Conservation (phyloP, 2,113 vertebrate species). For the Bubalus kerabau region DNA sequence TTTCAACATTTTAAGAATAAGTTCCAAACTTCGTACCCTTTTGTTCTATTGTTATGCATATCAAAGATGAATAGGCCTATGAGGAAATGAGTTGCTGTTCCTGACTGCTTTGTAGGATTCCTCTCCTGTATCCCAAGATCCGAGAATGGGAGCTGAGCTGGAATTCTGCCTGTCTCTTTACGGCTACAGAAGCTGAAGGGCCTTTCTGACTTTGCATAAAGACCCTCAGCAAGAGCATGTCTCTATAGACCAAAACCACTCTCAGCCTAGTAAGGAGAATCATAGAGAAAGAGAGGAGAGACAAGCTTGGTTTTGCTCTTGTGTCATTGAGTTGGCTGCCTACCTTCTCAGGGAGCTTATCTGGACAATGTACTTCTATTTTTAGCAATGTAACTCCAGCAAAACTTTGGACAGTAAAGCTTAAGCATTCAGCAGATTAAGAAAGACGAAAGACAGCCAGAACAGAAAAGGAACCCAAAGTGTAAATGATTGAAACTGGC, state of each 20-base stretch:
- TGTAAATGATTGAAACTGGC: not conserved
- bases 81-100: not conserved
- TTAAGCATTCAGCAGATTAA: slow-evolving; percentile 33
- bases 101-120: not conserved
- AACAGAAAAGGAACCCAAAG: slow-evolving; percentile 50
- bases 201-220: not conserved
- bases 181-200: not conserved
- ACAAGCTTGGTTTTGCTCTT: not conserved
- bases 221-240: not conserved
- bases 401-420: not conserved
- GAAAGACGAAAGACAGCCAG: not conserved
- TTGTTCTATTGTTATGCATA: not conserved
- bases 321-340: not conserved
- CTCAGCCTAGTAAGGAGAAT: not conserved
- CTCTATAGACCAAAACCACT: not conserved
- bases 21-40: not conserved
- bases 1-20: not conserved
- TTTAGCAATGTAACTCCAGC: not conserved
- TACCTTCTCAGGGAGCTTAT: not conserved
- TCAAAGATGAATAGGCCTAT: not conserved
- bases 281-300: not conserved
- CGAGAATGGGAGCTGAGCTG: not conserved
- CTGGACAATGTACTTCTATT: not conserved
- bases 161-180: not conserved
- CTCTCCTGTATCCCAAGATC: not conserved